phyloP scores from a whole-genome alignment of 2,888 invertebrate species.

The Epinotia demarniana region DNA sequence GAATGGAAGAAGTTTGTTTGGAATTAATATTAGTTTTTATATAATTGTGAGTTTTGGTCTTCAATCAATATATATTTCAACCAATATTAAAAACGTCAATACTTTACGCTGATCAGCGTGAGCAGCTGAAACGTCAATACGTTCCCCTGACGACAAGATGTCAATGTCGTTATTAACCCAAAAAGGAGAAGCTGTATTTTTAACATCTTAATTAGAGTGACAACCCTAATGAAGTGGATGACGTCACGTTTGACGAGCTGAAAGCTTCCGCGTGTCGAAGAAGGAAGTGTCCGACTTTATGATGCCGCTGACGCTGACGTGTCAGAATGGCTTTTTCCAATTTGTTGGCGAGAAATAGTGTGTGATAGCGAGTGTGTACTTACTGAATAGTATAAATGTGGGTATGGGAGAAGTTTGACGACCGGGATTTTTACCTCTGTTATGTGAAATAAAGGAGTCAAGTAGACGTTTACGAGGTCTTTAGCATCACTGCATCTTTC shows the following conservation, averaged over 20 bases:
- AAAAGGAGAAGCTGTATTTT: background rate
- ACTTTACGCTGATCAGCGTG: too few relatives aligned
- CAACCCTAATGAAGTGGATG: conserved; percentile 43
- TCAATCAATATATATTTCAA: too few relatives aligned
- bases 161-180: conserved; percentile 1
- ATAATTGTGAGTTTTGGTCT: too few relatives aligned
- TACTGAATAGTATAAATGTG: conserved; percentile 15
- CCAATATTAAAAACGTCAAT: too few relatives aligned
- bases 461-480: too few relatives aligned
- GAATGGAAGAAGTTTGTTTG: too few relatives aligned
- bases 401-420: background rate
- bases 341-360: conserved; percentile 19
- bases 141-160: background rate
- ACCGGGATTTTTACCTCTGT: background rate
- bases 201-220: conserved; percentile 5
- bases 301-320: conserved; percentile 7
- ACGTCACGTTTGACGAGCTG: conserved; percentile 50
- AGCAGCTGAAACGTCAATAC: too few relatives aligned
- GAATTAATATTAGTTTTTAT: too few relatives aligned
- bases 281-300: conserved; percentile 16
- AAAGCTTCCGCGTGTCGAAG: conserved; percentile 49
- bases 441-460: background rate
- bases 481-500: too few relatives aligned
- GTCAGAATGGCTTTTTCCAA: conserved; percentile 15
- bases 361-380: too few relatives aligned